Evolutionary conservation across 2,888 invertebrate species (phyloP), one percentile per base, ranked within the genome.

Genomic region (Molanna angustata): DNA sequence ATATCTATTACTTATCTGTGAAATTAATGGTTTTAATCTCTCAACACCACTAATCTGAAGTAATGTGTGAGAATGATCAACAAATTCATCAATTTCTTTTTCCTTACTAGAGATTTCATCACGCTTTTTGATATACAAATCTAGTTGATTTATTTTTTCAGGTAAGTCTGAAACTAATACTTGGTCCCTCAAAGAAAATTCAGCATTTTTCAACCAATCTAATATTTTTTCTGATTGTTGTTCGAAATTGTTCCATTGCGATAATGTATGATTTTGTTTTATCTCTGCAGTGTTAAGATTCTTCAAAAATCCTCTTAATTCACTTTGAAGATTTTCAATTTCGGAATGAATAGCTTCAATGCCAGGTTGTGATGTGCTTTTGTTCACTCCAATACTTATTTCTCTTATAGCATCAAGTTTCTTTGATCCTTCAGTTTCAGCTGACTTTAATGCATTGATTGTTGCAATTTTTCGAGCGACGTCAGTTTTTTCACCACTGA

Each of bases 181-280:
- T 67, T 93, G 93, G 62, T 94, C 91, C 47, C 93, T 84, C 66
- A 95, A 89, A 49, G 87, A 83, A 6, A 84, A 80, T 74, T 96
- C 95, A 67, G 86, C 85, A 20, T 82, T 78, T 64, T 90, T 86
- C 60, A 95, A 85, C 95, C 95, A 95, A 62, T 86, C 86, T 9
- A 88, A 88, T 22, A 93, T 82, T 18, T 80, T 79, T 60, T 94
- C 91, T 37, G 93, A 78, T 21, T 85, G 84, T 39, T 81, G 79
- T 66, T 96, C 95, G 69, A 94, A 96, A 54, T 86, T 85, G 61
- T 86, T 81, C 96, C 96, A 96, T 66, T 89, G 88, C 45, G 83
- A 80, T 1, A 92, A 70, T 0, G 88, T 83, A 54, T 83, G 80
- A 58, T 86, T 84, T 53, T 93, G 83, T 64, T 88, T 90, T 19